Evolutionary conservation across 2,797 vertebrate species (phyloP).

Genomic region (Varecia variegata): DNA sequence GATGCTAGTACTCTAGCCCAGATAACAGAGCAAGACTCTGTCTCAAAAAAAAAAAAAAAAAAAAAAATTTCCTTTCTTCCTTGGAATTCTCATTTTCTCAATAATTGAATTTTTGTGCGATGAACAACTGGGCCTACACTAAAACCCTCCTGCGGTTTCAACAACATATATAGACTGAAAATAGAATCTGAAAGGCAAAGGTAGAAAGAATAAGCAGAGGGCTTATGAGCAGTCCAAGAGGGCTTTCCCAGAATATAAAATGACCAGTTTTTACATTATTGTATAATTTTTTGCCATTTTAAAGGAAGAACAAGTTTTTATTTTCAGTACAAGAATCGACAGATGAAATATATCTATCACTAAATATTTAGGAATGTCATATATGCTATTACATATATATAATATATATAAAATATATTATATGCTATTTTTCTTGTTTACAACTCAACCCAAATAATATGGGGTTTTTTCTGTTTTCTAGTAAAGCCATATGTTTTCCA

Average conservation of each 20-base stretch:
- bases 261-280: neutral
- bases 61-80: neutral
- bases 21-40: too few relatives aligned
- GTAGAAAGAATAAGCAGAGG: neutral
- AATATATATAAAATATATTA: too few relatives aligned
- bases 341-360: neutral
- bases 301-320: neutral
- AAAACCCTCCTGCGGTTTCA: neutral
- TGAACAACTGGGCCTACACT: neutral
- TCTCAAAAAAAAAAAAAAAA: too few relatives aligned
- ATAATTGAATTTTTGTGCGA: neutral
- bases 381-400: neutral
- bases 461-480: neutral
- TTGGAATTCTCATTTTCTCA: neutral
- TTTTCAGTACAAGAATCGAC: neutral
- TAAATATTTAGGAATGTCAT: neutral
- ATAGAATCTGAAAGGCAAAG: neutral
- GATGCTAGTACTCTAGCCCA: too few relatives aligned
- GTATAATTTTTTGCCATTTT: neutral
- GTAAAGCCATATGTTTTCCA: neutral
- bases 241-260: neutral
- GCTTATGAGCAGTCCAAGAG: neutral
- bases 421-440: neutral
- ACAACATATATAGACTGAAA: neutral
- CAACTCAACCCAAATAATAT: neutral